These are phyloP conservation scores for Gymnocypris eckloni DNA, from an alignment of 2,797 vertebrate species.

Conservation along the genomic window DNA sequence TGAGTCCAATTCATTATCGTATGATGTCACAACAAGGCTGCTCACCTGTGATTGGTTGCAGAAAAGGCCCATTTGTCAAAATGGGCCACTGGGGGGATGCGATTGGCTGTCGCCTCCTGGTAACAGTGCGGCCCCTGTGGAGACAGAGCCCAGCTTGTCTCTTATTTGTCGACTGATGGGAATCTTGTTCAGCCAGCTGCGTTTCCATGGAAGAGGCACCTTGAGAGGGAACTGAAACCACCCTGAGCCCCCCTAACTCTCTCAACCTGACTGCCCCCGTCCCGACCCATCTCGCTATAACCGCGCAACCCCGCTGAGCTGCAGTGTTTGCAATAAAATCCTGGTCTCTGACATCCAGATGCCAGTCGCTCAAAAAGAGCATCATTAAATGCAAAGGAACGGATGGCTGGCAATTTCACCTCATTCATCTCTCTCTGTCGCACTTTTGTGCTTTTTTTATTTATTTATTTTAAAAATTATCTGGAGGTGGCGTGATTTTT, in stretches of 20 bases:
- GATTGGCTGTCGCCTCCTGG: constrained; percentile 87
- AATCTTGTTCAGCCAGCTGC: constrained; percentile 93
- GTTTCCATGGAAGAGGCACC: constrained; percentile 94
- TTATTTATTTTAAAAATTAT: background rate
- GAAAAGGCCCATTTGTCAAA: constrained; percentile 74
- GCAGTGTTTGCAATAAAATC: constrained; percentile 88
- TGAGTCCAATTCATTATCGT: constrained; percentile 90
- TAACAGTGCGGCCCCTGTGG: constrained; percentile 86
- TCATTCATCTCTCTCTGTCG: constrained; percentile 61
- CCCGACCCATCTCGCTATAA: constrained; percentile 81
- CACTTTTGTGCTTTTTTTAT: constrained; percentile 19
- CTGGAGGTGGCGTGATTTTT: constrained; percentile 49
- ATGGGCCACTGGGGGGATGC: constrained; percentile 73
- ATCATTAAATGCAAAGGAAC: constrained; percentile 83
- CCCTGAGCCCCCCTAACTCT: constrained; percentile 46
- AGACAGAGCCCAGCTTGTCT: constrained; percentile 79
- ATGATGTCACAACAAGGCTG: constrained; percentile 90
- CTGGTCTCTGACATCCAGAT: constrained; percentile 91
- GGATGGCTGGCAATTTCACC: constrained; percentile 82
- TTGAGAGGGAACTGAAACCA: constrained; percentile 80
- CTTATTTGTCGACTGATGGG: constrained; percentile 87
- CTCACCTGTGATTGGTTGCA: constrained; percentile 87
- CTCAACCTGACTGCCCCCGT: constrained; percentile 67
- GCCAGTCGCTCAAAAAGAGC: constrained; percentile 76
- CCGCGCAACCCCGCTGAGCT: constrained; percentile 83